Evolutionary conservation across 2,113 vertebrate species (phyloP).

Genomic region (Cryptomyrus ogoouensis): DNA sequence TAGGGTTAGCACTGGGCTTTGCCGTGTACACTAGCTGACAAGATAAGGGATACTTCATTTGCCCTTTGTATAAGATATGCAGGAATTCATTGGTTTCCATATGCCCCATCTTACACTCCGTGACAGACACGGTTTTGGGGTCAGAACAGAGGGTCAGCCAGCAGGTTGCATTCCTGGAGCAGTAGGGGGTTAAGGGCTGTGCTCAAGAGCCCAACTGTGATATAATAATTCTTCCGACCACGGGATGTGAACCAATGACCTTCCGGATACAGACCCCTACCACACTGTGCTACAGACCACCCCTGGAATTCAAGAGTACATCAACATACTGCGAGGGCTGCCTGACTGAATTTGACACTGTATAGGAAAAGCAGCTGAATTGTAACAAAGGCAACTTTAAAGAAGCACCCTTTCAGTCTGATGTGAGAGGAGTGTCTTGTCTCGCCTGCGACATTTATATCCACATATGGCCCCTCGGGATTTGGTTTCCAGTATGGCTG

Average conservation of each 20-base stretch:
- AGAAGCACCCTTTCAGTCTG: neutral
- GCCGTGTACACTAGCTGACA: neutral
- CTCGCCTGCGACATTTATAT: neutral
- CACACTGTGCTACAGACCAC: neutral
- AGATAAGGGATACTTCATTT: neutral
- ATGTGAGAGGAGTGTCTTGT: neutral
- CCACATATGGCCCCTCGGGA: neutral
- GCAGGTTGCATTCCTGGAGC: neutral
- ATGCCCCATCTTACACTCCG: neutral
- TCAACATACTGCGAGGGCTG: neutral
- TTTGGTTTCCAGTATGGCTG: neutral
- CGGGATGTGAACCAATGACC: neutral
- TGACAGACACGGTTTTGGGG: neutral
- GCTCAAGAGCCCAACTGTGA: neutral
- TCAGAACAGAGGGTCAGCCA: neutral
- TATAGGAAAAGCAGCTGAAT: neutral
- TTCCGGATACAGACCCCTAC: neutral
- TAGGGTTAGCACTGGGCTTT: neutral
- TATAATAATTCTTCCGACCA: neutral
- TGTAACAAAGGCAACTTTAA: neutral
- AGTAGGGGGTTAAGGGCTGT: neutral
- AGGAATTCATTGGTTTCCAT: neutral
- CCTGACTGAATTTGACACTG: neutral
- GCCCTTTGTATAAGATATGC: neutral
- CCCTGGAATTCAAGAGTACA: neutral